phyloP scores from a whole-genome alignment of 2,113 vertebrate species.

The Nansenia antarctica region DNA sequence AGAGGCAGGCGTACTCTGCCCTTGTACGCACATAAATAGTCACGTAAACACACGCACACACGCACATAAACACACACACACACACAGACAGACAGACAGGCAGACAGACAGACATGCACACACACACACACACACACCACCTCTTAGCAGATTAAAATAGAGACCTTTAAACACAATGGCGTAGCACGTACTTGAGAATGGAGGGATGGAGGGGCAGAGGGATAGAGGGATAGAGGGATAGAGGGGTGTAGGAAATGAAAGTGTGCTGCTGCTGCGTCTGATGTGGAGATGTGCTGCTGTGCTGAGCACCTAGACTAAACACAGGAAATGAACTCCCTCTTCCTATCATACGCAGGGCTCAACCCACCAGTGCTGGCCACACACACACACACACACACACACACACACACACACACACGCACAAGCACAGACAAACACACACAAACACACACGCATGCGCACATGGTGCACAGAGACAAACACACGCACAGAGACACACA shows the following conservation, averaged over 20 bases:
- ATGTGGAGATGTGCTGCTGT: not conserved
- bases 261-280: not conserved
- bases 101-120: conserved; percentile 14
- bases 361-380: not conserved
- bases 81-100: not conserved
- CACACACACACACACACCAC: conserved; percentile 11
- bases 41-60: not conserved
- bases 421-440: too few relatives aligned
- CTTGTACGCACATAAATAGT: too few relatives aligned
- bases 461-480: too few relatives aligned
- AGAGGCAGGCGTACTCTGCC: not conserved
- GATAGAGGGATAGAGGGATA: not conserved
- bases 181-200: not conserved
- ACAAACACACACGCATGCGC: too few relatives aligned
- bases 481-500: too few relatives aligned
- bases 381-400: too few relatives aligned
- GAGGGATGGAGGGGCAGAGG: not conserved
- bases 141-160: not conserved
- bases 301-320: not conserved
- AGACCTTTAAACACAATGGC: not conserved
- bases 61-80: not conserved
- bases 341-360: not conserved
- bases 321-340: conserved; percentile 3
- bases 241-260: not conserved
- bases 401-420: too few relatives aligned